These are phyloP conservation scores for Crax fasciolata DNA, from an alignment of 2,797 vertebrate genomes.

Conservation along the genomic window DNA sequence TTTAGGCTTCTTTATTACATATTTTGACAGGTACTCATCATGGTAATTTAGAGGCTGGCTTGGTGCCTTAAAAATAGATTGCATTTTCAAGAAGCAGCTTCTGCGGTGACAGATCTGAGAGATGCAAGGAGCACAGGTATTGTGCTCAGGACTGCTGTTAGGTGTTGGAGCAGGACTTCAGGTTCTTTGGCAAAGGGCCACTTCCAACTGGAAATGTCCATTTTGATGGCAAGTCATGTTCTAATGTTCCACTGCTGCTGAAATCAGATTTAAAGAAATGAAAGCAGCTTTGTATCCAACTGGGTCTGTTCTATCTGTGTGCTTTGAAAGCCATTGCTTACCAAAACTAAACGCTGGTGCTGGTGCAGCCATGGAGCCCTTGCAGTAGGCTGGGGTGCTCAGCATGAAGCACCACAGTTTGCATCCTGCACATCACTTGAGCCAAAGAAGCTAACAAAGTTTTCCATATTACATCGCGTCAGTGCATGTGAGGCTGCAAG, in stretches of 20 bases:
- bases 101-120: background rate
- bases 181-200: background rate
- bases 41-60: background rate
- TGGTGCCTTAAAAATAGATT: background rate
- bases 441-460: background rate
- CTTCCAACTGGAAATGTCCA: background rate
- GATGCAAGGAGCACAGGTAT: background rate
- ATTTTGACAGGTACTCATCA: background rate
- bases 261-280: background rate
- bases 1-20: background rate
- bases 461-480: fast-evolving
- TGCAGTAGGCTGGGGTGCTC: background rate
- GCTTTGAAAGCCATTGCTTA: background rate
- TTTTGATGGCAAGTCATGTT: background rate
- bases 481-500: background rate
- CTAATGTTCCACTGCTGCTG: background rate
- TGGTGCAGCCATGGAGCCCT: background rate
- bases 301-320: background rate
- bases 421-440: background rate
- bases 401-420: fast-evolving
- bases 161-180: background rate
- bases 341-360: background rate
- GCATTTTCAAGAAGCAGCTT: background rate
- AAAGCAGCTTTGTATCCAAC: background rate
- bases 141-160: background rate